Percentiles rank a stretch among this genome's conserved stretches.
These are phyloP conservation scores for Lampropteryx suffumata DNA, from an alignment of 2,888 invertebrate species.

Conservation along the genomic window DNA sequence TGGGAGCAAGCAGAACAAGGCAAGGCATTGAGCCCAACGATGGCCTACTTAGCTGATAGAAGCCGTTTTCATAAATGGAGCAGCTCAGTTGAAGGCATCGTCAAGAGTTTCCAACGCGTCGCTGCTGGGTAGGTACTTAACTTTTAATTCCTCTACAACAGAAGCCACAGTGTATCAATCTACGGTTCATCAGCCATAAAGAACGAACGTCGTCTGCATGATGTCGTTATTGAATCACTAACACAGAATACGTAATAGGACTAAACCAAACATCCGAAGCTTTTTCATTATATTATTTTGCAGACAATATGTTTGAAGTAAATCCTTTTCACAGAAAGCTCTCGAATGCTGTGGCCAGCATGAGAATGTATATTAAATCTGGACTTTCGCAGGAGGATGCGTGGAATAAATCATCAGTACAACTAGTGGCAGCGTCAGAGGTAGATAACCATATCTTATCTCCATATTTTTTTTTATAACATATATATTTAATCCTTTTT, in stretches of 20 bases:
- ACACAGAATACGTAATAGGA: no score
- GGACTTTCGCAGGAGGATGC: slow-evolving; percentile 89
- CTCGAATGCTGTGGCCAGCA: slow-evolving; percentile 84
- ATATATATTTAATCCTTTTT: no score
- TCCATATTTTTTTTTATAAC: no score
- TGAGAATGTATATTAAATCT: slow-evolving; percentile 84
- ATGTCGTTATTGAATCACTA: no score
- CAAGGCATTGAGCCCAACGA: slow-evolving; percentile 84
- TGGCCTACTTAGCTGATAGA: slow-evolving; percentile 67
- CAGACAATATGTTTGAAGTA: background rate
- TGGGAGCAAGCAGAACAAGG: slow-evolving; percentile 85
- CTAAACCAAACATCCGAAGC: no score
- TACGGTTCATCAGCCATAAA: no score
- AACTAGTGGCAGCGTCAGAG: slow-evolving; percentile 91
- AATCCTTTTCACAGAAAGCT: slow-evolving; percentile 83
- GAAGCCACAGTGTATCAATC: no score
- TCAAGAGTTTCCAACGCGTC: slow-evolving; percentile 82
- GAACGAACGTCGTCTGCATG: no score
- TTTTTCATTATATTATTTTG: no score
- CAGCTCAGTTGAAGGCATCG: slow-evolving; percentile 77
- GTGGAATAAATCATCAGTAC: slow-evolving; percentile 93
- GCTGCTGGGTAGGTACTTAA: slow-evolving; percentile 80
- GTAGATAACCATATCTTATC: slow-evolving; percentile 74
- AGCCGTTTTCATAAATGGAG: slow-evolving; percentile 49
- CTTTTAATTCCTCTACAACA: no score